Base-by-base conservation (phyloP, 2,888 invertebrate genomes). In the Cartodere bifasciata region DNA sequence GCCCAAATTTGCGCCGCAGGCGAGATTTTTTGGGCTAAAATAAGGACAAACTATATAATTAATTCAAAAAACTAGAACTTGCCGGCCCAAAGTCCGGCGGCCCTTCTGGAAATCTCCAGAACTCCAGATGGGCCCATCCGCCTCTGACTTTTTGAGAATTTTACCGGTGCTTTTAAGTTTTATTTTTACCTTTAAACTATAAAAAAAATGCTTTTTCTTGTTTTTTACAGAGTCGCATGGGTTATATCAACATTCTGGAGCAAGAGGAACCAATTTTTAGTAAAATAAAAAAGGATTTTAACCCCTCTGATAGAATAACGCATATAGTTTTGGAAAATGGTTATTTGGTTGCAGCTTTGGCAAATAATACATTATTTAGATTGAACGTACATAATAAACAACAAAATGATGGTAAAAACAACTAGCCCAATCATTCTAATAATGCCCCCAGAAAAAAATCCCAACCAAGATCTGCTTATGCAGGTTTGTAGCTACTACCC, bases 231-330 rank as follows among this genome's bases (percentile, higher is more conserved):
- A 63, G 59, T 40, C 62, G 64, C 3, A 52, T 66, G 34, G 68
- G 68, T 11, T 69, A 66, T 41, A 67, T 71, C 22, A 65, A 69
- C 45, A 68, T 70, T 34, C 51, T 75, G 12, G 74, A 76, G 46
- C 77, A 81, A 46, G 85, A 85, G 41, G 67, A 72, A 11, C 86
- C 88, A 5, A 88, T 92, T 56, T 91, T 92, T 57, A 77, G 74
- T 16, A 90, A 84, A 56, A 76, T 82, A 41, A 80, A 77, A 57
- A 81, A 86, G 60, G 77, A 78, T 46, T 75, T 86, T 41, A 74
- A 75, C 36, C 83, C 91, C 2, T 71, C 80, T 0, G 79, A 81
- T 44, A 69, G 75, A 37, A 79, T 94, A 39, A 75, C 78, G 3
- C 83, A 88, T 52, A 67, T 90, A 32, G 75, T 73, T 2, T 84